These are phyloP conservation scores for Ptilonorhynchus violaceus DNA, from an alignment of 2,113 vertebrate species.

Conservation along the genomic window DNA sequence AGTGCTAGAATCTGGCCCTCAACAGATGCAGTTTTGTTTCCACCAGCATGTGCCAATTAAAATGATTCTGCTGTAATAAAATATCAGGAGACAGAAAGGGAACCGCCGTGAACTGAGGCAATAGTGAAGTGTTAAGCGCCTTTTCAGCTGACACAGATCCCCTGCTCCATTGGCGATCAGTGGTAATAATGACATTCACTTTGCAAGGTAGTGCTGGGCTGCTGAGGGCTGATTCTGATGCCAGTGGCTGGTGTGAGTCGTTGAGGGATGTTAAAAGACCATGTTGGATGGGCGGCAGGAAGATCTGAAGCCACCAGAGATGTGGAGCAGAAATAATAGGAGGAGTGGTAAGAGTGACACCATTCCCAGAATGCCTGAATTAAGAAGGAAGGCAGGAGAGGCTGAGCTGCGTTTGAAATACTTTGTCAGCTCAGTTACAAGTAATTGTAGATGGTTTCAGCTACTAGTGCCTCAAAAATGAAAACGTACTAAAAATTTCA, in stretches of 20 bases:
- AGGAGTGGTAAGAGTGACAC: constrained; percentile 36
- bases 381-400: constrained; percentile 38
- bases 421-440: not conserved
- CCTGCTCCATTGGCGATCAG: constrained; percentile 17
- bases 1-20: constrained; percentile 62
- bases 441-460: not conserved
- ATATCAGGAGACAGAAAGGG: constrained; percentile 45
- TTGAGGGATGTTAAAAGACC: constrained; percentile 45
- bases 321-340: constrained; percentile 33
- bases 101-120: not conserved
- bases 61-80: constrained; percentile 59
- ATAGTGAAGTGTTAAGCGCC: not conserved
- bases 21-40: constrained; percentile 56
- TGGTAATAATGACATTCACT: constrained; percentile 40
- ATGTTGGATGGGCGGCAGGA: constrained; percentile 42
- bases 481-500: not conserved
- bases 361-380: constrained; percentile 40
- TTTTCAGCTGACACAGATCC: constrained; percentile 34
- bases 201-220: constrained; percentile 19
- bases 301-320: constrained; percentile 45
- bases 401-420: constrained; percentile 18
- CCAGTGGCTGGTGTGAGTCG: constrained; percentile 26
- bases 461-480: not conserved
- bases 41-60: constrained; percentile 66
- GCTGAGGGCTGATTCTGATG: constrained; percentile 24